Evolutionary conservation across 2,888 invertebrate genomes (phyloP), one percentile per base, ranked within the genome.

Genomic region (Dyspetes luteomarginatus): DNA sequence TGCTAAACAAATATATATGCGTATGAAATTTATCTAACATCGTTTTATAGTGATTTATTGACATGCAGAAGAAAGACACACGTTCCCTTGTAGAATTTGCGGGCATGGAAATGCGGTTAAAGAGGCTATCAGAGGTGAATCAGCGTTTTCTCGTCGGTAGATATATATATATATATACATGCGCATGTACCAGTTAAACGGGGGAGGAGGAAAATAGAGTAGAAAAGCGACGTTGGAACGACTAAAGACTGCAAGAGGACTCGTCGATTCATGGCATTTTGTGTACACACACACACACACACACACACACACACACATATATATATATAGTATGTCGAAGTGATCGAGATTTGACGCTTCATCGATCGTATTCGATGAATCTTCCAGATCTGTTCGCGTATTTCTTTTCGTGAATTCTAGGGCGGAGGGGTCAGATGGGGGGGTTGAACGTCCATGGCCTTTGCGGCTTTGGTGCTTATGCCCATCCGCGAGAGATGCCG

Each of bases 391-490:
- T 65, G 50, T 24, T 26, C 45, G 36, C 9, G 50, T 36, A 9
- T 52, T 60, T 36, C 50, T 80, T 48, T 62, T 55, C 17, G 28
- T 26, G 30, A 56, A 62, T 62, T 68, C 67, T 30, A 52, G 36
- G 55, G 56, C 50, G 48, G 60, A 75, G 48, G 28, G 24, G 7
- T 4, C 45, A 24, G 48, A 22, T 5, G 5, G 24, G 17, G 50
- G 48, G 41, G 50, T 52, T 15, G 58, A 82, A 85, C 36, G 56
- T 87, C 84, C 83, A 85, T 86, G 86, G 86, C 85, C 84, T 86
- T 83, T 85, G 86, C 82, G 87, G 87, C 82, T 86, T 86, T 86
- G 84, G 86, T 84, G 86, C 86, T 88, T 87, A 86, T 83, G 86
- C 85, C 85, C 76, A 82, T 78, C 72, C 76, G 45, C 76, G 72